A percentile compares a stretch with the other conserved stretches of the same genome.
These are phyloP conservation scores for Pluvialis apricaria DNA, from an alignment of 2,113 vertebrate genomes.

Conservation along the genomic window DNA sequence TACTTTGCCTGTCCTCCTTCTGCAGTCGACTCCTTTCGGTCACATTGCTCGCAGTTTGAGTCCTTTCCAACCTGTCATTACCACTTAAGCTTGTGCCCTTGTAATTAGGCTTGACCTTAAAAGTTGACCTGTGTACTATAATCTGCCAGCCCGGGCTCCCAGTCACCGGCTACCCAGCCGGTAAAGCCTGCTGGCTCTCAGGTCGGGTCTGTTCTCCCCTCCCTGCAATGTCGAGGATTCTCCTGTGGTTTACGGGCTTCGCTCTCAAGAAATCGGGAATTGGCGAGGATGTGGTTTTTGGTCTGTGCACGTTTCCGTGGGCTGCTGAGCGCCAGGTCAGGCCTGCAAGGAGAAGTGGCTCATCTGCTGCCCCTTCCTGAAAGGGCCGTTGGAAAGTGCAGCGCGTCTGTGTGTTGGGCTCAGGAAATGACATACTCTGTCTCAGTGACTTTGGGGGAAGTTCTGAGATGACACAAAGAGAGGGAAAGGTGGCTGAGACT, in stretches of 20 bases:
- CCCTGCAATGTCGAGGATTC: neutral
- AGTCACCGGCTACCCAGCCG: neutral
- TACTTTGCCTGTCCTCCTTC: neutral
- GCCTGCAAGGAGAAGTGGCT: neutral
- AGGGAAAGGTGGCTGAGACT: neutral
- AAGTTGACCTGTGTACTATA: neutral
- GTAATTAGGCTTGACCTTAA: neutral
- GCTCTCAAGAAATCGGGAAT: neutral
- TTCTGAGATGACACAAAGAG: neutral
- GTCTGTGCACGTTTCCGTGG: neutral
- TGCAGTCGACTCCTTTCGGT: neutral
- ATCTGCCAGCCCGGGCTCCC: neutral
- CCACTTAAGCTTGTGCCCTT: neutral
- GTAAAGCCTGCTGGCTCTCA: neutral
- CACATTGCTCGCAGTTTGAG: neutral
- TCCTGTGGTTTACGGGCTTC: neutral
- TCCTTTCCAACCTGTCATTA: neutral
- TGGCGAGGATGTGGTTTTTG: rapidly evolving
- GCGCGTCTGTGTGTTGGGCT: rapidly evolving
- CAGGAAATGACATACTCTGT: neutral
- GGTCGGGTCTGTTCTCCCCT: neutral
- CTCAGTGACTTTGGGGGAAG: neutral
- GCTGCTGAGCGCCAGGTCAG: neutral
- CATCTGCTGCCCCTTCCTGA: neutral
- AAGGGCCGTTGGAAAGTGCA: neutral